Percentiles rank a stretch among this genome's conserved stretches.
Evolutionary conservation across 2,797 vertebrate species (phyloP).

Genomic region (Hephaestus fuliginosus): DNA sequence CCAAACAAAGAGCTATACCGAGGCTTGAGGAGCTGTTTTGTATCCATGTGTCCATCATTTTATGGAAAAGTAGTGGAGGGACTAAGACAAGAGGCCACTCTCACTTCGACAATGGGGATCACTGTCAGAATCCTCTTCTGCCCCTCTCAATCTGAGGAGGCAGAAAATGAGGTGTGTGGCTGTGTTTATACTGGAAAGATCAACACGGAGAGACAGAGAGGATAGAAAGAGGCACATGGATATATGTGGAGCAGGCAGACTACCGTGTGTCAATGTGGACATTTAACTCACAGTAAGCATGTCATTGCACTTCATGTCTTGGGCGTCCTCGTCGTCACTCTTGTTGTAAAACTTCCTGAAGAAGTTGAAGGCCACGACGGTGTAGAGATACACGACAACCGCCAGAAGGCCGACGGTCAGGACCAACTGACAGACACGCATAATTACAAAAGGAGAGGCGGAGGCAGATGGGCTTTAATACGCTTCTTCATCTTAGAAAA

Average conservation of each 20-base stretch:
- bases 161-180: conserved; percentile 37
- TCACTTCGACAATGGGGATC: conserved; percentile 59
- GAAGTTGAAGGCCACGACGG: conserved; percentile 88
- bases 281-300: conserved; percentile 84
- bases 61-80: conserved; percentile 43
- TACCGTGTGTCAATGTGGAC: neutral
- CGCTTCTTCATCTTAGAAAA: conserved; percentile 49
- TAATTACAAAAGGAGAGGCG: conserved; percentile 32
- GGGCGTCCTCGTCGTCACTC: conserved; percentile 73
- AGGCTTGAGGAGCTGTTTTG: conserved; percentile 45
- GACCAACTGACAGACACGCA: conserved; percentile 73
- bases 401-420: conserved; percentile 85
- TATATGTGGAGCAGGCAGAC: neutral
- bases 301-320: conserved; percentile 87
- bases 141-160: conserved; percentile 22
- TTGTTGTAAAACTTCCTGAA: conserved; percentile 88
- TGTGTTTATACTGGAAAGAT: conserved; percentile 52
- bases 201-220: conserved; percentile 12
- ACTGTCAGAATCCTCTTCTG: conserved; percentile 46
- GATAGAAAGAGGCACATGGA: neutral
- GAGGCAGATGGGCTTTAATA: conserved; percentile 56
- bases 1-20: conserved; percentile 64
- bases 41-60: conserved; percentile 70
- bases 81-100: conserved; percentile 50
- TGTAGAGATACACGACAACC: conserved; percentile 88